A percentile compares a stretch with the other conserved stretches of the same genome.
These are phyloP conservation scores for Aphidius ervi DNA, from an alignment of 1,140 invertebrate species.

Conservation along the genomic window DNA sequence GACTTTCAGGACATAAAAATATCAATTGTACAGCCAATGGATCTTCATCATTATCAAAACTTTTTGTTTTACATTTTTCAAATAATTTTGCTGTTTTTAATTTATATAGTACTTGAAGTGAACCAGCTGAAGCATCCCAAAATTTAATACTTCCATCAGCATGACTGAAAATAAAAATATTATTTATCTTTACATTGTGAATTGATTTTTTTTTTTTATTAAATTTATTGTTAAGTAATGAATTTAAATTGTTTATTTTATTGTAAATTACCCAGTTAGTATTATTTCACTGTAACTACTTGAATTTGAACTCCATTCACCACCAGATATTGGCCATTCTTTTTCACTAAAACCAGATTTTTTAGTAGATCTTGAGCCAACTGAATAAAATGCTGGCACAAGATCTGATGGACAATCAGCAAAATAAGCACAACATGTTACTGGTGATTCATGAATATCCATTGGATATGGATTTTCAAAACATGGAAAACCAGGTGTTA, in stretches of 20 bases:
- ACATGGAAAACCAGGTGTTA: conserved; percentile 92
- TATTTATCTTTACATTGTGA: not conserved
- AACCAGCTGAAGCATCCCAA: conserved; percentile 94
- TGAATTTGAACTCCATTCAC: conserved; percentile 89
- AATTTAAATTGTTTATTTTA: too few species aligned
- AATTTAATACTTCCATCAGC: conserved; percentile 95
- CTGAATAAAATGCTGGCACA: conserved; percentile 89
- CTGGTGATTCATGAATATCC: conserved; percentile 97
- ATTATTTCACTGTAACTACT: conserved; percentile 97
- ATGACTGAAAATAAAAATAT: conserved; percentile 63
- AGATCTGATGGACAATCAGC: conserved; percentile 97
- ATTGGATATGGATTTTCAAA: conserved; percentile 99
- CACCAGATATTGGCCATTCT: conserved; percentile 92
- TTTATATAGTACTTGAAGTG: conserved; percentile 94
- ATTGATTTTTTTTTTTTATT: too few species aligned
- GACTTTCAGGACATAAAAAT: conserved; percentile 88
- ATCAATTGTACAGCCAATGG: conserved; percentile 92
- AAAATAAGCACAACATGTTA: conserved; percentile 93
- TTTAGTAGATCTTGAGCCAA: conserved; percentile 72
- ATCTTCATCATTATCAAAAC: conserved; percentile 70
- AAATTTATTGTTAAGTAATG: too few species aligned
- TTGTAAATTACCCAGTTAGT: conserved; percentile 72
- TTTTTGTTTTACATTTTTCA: conserved; percentile 64
- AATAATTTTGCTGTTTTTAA: conserved; percentile 95
- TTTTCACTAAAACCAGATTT: conserved; percentile 87